Base-by-base conservation (phyloP, 92 coral and sea anemone genomes). In the Heliopora coerulea region DNA sequence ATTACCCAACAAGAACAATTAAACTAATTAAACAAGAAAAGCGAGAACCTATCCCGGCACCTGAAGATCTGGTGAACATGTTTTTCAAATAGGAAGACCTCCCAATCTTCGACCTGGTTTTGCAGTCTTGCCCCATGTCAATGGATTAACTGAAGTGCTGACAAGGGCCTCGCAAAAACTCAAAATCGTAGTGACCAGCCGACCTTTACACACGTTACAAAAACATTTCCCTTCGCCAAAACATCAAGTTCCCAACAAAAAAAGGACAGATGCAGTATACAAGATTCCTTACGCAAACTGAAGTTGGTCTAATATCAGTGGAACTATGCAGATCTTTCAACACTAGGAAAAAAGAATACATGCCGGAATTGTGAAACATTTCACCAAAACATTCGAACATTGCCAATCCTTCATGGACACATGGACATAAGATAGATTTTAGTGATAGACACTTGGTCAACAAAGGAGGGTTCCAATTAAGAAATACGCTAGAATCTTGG, bases 401-500 rank as follows among this genome's bases (percentile, higher is more conserved):
- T 10, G 60, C 60, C 12, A 54, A 54, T 12, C 60, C 12, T 19
- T 17, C 23, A 10, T 54, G 60, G 60, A 19, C 12, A 12, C 19
- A 54, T 27, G 60, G 19, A 17, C 60, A 54, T 27, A 23, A 10
- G 10, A 54, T 54, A 54, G 60, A 54, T 19, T 54, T 54, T 54
- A 23, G 19, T 11, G 19, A 54, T 27, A 19, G 60, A 19, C 60
- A 27, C 17, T 11, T 54, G 8, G 29, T 54, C 23, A 23, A 54
- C 60, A 54, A 19, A 54, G 60, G 60, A 17, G 19, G 19, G 12
- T 67, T 30, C 27, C 44, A 39, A 64, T 18, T n/a, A 23, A 27
- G 72, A 64, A 27, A 32, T 7, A 30, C 72, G 15, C 72, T 64
- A 30, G 72, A 64, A 44, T 64, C 72, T 3, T 64, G 72, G 72